Conservation (phyloP, 2,888 invertebrate genomes). For the Lochmaea capreae region DNA sequence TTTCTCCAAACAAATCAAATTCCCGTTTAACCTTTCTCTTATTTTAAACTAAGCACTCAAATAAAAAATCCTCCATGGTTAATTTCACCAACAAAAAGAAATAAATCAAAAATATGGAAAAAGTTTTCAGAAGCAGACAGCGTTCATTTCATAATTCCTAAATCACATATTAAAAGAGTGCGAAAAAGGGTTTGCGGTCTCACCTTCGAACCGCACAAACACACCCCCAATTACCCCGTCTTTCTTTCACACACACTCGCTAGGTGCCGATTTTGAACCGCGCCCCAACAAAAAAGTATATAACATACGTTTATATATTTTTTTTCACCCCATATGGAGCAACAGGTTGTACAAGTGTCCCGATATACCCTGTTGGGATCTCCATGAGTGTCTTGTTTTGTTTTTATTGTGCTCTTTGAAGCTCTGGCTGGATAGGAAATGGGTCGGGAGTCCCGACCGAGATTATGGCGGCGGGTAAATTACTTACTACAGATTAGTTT, state of each 20-base stretch:
- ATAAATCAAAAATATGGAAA: background rate
- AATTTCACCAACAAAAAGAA: background rate
- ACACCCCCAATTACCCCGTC: background rate
- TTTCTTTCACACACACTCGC: constrained; percentile 39
- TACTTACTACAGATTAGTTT: background rate
- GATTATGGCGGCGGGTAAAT: constrained; percentile 5
- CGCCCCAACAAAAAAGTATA: constrained; percentile 49
- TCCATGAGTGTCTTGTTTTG: constrained; percentile 41
- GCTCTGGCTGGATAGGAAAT: constrained; percentile 15
- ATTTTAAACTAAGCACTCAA: no score
- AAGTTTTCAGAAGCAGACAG: constrained; percentile 9
- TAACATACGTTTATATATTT: constrained; percentile 38
- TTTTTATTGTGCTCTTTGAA: constrained; percentile 46
- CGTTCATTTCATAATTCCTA: constrained; percentile 38
- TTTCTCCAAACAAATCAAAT: no score
- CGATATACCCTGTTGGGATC: constrained; percentile 38
- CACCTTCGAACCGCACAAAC: constrained; percentile 40
- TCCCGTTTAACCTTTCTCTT: no score
- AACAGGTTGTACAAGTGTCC: constrained; percentile 51
- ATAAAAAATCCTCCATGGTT: background rate
- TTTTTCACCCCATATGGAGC: constrained; percentile 47
- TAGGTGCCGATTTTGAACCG: constrained; percentile 54
- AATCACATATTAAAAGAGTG: constrained; percentile 45
- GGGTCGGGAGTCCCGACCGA: constrained; percentile 3
- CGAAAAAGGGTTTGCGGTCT: constrained; percentile 46